Evolutionary conservation across 2,797 vertebrate species (phyloP), one percentile per base, ranked within the genome.

Genomic region (Lophotriccus pileatus): DNA sequence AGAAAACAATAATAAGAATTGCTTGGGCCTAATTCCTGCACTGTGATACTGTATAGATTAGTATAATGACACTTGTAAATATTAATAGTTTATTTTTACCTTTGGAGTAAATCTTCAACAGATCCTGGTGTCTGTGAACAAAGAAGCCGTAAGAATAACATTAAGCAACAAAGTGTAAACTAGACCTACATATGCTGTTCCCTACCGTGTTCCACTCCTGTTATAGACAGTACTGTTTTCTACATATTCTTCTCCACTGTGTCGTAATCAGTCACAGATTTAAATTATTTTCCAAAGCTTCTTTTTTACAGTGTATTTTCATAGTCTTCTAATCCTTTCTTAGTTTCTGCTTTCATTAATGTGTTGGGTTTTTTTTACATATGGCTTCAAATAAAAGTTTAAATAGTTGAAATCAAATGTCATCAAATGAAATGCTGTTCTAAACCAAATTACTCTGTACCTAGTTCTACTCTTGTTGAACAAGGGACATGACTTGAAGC

Each of bases 81-180:
- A 25, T 6, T 43, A 78, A 44, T 4, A 73, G 47, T 70, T 79
- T 16, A 41, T 32, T 55, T 23, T 88, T 95, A 97, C 97, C 96
- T 97, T 88, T 87, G 94, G 55, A 89, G 58, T 41, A 92, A 59
- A n/a, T 89, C 74, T 23, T 85, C 69, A 13, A 7, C 59, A 75
- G 59, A 47, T 47, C 34, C 62, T 64, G 37, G 23, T 46, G 44
- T 39, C 97, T 97, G 87, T 59, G 43, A 94, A 94, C 28, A 93
- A 90, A 46, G 18, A 93, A 94, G 50, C 28, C 66, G 39, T 41
- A 93, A 79, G 12, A 84, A 32, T 6, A 53, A 43, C 21, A 93
- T 44, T 84, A 70, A 84, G 23, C 14, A 86, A 23, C 8, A 59
- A 68, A 73, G 25, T 7, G 15, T 41, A 84, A 64, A 58, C 18